These are phyloP conservation scores for Haliclona indistincta DNA, from an alignment of 37 sponge, comb jelly and placozoan genomes.

Conservation along the genomic window DNA sequence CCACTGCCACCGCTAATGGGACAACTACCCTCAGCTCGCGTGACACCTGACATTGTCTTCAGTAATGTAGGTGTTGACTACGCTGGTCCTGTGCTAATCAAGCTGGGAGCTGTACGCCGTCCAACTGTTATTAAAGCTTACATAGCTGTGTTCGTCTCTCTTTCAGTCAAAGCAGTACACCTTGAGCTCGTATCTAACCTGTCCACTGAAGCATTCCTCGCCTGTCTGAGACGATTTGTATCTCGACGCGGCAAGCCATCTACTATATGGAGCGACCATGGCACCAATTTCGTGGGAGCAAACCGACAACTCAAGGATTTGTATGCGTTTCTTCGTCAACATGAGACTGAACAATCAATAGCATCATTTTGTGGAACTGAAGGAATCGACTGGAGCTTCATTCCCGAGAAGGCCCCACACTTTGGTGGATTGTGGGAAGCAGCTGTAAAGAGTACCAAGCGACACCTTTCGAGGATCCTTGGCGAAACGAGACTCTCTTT, in stretches of 20 bases:
- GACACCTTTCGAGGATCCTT: background rate
- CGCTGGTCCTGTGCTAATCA: conserved; percentile 50
- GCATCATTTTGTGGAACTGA: conserved; percentile 35
- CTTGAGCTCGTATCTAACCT: conserved; percentile 42
- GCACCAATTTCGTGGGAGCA: conserved; percentile 47
- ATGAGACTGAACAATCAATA: conserved; percentile 12
- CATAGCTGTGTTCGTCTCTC: conserved; percentile 38
- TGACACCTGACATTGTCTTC: conserved; percentile 24
- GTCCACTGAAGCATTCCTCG: conserved; percentile 40
- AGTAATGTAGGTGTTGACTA: conserved; percentile 47
- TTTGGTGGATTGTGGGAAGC: conserved; percentile 49
- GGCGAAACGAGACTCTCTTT: background rate
- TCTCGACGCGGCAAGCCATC: conserved; percentile 37
- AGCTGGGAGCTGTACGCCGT: conserved; percentile 16
- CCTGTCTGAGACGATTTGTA: conserved; percentile 31
- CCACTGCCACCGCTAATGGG: conserved; percentile 34
- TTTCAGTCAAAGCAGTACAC: conserved; percentile 51
- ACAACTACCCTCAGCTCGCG: conserved; percentile 33
- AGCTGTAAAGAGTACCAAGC: conserved; percentile 18
- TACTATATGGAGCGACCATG: conserved; percentile 53
- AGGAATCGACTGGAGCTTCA: conserved; percentile 32
- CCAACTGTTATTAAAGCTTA: conserved; percentile 19
- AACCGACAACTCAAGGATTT: conserved; percentile 27
- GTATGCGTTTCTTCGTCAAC: conserved; percentile 9
- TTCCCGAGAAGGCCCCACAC: conserved; percentile 32